These are phyloP conservation scores for Pseudomugil tenellus DNA, from an alignment of 2,797 vertebrate species.

Conservation along the genomic window DNA sequence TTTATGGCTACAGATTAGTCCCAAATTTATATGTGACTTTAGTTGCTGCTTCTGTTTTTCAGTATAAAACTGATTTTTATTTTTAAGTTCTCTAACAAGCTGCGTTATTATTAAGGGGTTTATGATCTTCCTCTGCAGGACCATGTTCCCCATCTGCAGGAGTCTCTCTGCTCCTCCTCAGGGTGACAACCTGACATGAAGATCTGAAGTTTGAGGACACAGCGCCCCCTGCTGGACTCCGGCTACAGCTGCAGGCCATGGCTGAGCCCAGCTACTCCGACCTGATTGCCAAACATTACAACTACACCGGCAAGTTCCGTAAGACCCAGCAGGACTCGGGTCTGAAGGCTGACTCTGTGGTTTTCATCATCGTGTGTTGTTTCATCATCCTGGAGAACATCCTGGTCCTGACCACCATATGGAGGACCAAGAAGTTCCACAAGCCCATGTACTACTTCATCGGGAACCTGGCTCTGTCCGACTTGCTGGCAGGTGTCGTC, in stretches of 20 bases:
- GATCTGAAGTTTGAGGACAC: conserved; percentile 50
- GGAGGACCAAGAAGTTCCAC: conserved; percentile 99
- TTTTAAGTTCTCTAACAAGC: conserved; percentile 1
- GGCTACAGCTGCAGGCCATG: conserved; percentile 65
- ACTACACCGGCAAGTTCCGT: conserved; percentile 93
- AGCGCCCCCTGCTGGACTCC: conserved; percentile 56
- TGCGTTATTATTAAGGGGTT: background rate
- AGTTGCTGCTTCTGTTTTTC: background rate
- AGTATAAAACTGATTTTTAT: background rate
- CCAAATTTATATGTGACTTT: background rate
- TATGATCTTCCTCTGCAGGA: conserved; percentile 51
- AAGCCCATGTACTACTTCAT: conserved; percentile 99
- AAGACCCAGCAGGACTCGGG: conserved; percentile 82
- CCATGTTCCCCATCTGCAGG: conserved; percentile 58
- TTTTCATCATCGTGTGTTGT: conserved; percentile 97
- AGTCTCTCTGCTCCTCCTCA: conserved; percentile 42
- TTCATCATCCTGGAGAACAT: conserved; percentile 97
- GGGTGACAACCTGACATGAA: conserved; percentile 63
- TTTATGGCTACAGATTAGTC: too few species aligned
- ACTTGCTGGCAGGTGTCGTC: conserved; percentile 93
- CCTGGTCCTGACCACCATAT: conserved; percentile 94
- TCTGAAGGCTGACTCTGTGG: conserved; percentile 90
- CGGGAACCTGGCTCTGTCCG: conserved; percentile 97
- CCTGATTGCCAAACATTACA: conserved; percentile 93
- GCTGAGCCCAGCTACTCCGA: conserved; percentile 85